Evolutionary conservation across 2,113 vertebrate species (phyloP).

Genomic region (Hippotragus niger): DNA sequence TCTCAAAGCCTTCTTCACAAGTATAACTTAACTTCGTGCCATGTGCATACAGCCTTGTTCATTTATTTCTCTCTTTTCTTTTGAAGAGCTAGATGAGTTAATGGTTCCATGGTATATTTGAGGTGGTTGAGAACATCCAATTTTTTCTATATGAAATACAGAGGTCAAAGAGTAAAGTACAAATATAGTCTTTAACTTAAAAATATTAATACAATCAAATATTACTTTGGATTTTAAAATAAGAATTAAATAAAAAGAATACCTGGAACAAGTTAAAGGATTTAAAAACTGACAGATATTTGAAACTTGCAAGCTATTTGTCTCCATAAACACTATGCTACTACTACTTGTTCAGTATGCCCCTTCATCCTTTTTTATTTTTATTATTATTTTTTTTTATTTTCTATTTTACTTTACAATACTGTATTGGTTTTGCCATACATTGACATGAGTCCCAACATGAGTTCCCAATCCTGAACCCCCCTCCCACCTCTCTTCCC

Average conservation of each 20-base stretch:
- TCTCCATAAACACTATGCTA: not conserved
- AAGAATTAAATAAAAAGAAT: not conserved
- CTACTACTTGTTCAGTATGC: not conserved
- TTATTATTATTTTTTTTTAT: too few species aligned
- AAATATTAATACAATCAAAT: not conserved
- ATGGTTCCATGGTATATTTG: not conserved
- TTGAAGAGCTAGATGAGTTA: accelerated
- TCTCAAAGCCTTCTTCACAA: slow-evolving; percentile 25
- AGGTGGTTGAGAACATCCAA: not conserved
- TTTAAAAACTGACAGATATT: not conserved
- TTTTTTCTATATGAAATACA: not conserved
- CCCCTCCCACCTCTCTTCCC: too few species aligned
- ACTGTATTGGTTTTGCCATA: too few species aligned
- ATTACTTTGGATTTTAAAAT: not conserved
- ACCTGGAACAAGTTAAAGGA: not conserved
- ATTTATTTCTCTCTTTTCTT: accelerated
- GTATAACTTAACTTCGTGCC: not conserved
- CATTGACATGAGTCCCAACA: too few species aligned
- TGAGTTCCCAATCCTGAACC: too few species aligned
- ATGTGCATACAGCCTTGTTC: not conserved
- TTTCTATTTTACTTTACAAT: too few species aligned
- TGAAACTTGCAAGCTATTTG: not conserved
- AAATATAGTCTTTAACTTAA: not conserved
- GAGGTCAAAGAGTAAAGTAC: not conserved
- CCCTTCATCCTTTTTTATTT: not conserved